Evolutionary conservation across 2,113 vertebrate species (phyloP), one percentile per base, ranked within the genome.

Genomic region (Heterochromis multidens): DNA sequence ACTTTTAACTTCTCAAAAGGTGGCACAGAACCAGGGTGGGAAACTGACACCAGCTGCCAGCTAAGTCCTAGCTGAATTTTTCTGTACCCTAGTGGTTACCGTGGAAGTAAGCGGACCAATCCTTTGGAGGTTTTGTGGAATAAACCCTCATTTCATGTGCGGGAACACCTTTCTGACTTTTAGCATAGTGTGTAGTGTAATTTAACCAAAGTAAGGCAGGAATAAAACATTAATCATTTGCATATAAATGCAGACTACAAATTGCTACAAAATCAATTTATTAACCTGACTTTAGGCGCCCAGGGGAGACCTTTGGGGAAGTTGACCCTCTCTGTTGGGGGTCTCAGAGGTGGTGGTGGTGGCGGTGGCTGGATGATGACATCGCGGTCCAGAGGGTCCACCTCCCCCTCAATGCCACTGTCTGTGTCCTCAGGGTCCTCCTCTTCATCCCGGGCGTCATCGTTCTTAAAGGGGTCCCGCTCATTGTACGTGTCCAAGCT

Each of bases 211-310:
- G 14, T 16, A 46, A 46, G 43, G 5, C 37, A 46, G 13, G 14
- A 46, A 46, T 46, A 46, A 46, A 46, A 14, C 13, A 16, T 16
- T 46, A 9, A 3, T 9, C 37, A 43, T 5, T 78, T 78, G 16
- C 46, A 16, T 46, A 16, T 46, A 46, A 46, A 14, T 46, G 43
- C 43, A 46, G 43, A 43, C 27, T 49, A 49, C 67, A 49, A 4
- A 49, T 4, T 21, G 25, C 10, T 52, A 27, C 43, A 49, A 9
- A 35, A 16, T 65, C 21, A 21, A 12, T 74, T 52, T n/a, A 57
- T 37, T 89, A 87, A 99, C 99, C 99, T 98, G 96, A 99, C 98
- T 96, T 99, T 99, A 56, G 99, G 98, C 52, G 98, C 97, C 99
- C 98, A 99, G 21, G 99, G 98, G 0, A 99, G 97, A 16, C 99